Conservation (phyloP, 1,140 invertebrate genomes). For the Drosophila kanapiae region DNA sequence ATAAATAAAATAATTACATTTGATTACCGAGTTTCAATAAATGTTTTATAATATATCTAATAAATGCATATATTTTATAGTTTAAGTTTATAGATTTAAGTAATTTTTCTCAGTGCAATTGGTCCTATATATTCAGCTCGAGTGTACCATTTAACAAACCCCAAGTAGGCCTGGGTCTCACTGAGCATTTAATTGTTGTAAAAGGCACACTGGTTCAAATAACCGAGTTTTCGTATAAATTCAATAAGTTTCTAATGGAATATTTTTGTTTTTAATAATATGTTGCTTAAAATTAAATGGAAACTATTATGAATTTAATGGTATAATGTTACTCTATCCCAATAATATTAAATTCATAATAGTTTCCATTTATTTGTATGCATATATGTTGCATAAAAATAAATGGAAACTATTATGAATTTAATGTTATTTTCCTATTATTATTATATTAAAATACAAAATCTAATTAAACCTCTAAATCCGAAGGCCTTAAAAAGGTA, state of each 20-base stretch:
- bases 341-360: not conserved
- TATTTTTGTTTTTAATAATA: not conserved
- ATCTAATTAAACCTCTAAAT: no score
- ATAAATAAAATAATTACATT: no score
- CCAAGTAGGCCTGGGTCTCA: conserved; percentile 69
- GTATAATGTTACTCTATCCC: no score
- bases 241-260: not conserved
- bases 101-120: not conserved
- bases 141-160: conserved; percentile 44
- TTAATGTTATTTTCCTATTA: no score
- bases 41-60: no score
- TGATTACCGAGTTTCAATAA: no score
- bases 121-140: conserved; percentile 6
- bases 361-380: no score
- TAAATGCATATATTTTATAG: no score
- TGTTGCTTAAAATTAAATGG: not conserved
- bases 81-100: no score
- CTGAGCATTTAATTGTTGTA: conserved; percentile 74
- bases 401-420: no score
- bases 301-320: no score
- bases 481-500: not conserved
- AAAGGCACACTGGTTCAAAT: not conserved
- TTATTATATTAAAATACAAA: not conserved
- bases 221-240: fast-evolving
- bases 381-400: no score